Conservation (phyloP, 1,140 invertebrate genomes). For the Pachypeltis micranthus region DNA sequence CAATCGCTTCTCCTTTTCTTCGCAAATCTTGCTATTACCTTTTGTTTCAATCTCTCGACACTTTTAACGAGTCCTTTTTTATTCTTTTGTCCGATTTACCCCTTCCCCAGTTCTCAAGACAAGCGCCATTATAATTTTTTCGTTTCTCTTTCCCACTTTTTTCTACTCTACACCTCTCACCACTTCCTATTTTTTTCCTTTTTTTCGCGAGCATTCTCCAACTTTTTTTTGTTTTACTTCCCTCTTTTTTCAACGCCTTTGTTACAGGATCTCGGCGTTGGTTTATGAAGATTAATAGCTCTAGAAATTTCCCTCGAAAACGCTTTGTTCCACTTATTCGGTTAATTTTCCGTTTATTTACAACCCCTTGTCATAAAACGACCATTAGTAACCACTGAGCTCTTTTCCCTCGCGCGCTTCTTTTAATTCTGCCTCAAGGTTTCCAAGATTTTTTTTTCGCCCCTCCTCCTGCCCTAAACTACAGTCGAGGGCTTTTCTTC, state of each 20-base stretch:
- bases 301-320: background rate
- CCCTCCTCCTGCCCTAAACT: no score
- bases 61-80: no score
- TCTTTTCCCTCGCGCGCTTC: no score
- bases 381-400: background rate
- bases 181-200: no score
- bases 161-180: background rate
- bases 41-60: conserved; percentile 5
- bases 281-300: conserved; percentile 5
- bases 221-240: background rate
- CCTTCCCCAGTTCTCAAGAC: conserved; percentile 2
- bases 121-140: background rate
- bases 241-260: background rate
- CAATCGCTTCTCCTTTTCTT: background rate
- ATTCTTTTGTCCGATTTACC: no score
- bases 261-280: background rate
- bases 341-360: conserved; percentile 9
- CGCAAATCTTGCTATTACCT: conserved; percentile 2
- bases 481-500: no score
- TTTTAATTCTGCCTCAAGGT: no score
- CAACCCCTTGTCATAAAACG: background rate
- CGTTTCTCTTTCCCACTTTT: background rate
- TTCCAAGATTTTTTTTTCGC: background rate
- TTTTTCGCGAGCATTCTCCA: background rate
- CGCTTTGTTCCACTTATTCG: background rate